A percentile compares a stretch with the other conserved stretches of the same genome.
phyloP scores from a whole-genome alignment of 2,888 invertebrate species.

The Protula sp. region DNA sequence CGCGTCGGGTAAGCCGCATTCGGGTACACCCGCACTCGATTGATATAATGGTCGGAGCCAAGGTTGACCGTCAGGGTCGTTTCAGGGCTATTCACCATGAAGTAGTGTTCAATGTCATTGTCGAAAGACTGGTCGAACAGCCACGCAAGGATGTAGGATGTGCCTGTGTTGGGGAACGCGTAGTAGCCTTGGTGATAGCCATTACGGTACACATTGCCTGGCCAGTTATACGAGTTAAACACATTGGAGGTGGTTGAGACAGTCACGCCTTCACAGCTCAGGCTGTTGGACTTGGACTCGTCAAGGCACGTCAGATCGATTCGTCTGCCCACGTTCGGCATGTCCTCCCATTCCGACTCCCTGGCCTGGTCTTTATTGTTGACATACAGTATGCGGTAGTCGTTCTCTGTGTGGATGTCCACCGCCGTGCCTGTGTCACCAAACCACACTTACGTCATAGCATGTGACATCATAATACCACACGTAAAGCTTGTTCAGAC shows the following conservation, averaged over 20 bases:
- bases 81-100: conserved; percentile 7
- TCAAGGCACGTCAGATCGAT: not conserved
- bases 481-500: too few relatives aligned
- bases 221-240: too few relatives aligned
- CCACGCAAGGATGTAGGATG: not conserved
- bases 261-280: not conserved
- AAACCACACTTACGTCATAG: too few relatives aligned
- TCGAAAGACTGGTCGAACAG: conserved; percentile 6
- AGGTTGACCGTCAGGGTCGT: conserved; percentile 27
- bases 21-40: conserved; percentile 29
- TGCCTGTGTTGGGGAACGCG: not conserved
- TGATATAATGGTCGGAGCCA: conserved; percentile 23
- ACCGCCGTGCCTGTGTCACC: conserved; percentile 16
- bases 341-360: not conserved
- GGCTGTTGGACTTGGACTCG: not conserved
- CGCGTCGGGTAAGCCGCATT: conserved; percentile 19
- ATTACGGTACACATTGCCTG: too few relatives aligned
- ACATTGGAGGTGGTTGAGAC: too few relatives aligned
- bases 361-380: conserved; percentile 21
- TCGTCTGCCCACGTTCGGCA: not conserved
- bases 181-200: too few relatives aligned
- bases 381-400: conserved; percentile 24
- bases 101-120: not conserved
- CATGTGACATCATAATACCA: too few relatives aligned
- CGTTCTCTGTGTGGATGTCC: conserved; percentile 22